Percentiles rank a stretch among this genome's conserved stretches.
phyloP scores from a whole-genome alignment of 2,888 invertebrate genomes.

The Dynastes hyllus region DNA sequence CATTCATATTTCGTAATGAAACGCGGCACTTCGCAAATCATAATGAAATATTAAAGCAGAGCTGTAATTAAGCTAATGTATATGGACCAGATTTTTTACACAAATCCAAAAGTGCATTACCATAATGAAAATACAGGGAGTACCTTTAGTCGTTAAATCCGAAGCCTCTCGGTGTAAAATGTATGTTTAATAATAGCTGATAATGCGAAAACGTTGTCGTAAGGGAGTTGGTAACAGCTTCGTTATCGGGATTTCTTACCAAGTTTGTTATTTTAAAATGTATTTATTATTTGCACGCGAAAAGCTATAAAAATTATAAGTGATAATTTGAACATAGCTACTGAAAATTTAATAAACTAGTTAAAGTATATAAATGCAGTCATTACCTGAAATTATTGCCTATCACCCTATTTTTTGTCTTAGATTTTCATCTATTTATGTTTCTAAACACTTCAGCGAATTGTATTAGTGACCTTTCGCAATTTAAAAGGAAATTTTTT shows the following conservation, averaged over 20 bases:
- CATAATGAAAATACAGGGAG: conserved; percentile 37
- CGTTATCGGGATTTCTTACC: conserved; percentile 6
- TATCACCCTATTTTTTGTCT: no score
- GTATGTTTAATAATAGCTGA: conserved; percentile 14
- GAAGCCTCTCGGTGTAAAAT: conserved; percentile 4
- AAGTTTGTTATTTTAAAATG: not conserved
- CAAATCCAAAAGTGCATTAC: conserved; percentile 39
- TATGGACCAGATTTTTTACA: conserved; percentile 32
- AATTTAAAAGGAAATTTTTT: no score
- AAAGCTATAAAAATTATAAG: no score
- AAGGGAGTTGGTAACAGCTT: not conserved
- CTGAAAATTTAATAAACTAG: no score
- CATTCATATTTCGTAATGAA: conserved; percentile 9
- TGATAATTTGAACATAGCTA: no score
- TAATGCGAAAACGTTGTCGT: conserved; percentile 41
- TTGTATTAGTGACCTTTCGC: no score
- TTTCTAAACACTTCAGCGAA: no score
- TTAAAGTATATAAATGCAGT: no score
- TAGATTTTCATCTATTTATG: no score
- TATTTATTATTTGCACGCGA: no score
- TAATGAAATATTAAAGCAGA: conserved; percentile 26
- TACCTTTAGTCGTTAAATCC: conserved; percentile 32
- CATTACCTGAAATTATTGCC: no score
- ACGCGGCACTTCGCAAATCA: conserved; percentile 1
- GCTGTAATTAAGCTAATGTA: conserved; percentile 39